These are phyloP conservation scores for Harlomillsia oculata DNA, from an alignment of 1,140 invertebrate genomes.

Conservation along the genomic window DNA sequence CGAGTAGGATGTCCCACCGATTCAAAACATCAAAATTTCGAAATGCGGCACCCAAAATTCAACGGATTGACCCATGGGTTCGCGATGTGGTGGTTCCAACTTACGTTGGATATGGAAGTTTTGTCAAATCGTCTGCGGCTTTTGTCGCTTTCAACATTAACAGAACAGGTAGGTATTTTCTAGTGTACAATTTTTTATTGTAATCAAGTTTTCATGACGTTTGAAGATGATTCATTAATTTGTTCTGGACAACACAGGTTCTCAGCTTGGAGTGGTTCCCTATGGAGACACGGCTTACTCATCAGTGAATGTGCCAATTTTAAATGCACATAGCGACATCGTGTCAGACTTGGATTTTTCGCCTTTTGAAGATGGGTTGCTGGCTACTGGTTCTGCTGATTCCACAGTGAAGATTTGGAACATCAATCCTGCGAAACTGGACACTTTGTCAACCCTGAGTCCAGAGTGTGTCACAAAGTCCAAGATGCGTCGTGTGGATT, in stretches of 20 bases:
- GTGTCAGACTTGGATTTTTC: conserved; percentile 92
- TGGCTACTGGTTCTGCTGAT: conserved; percentile 84
- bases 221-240: background rate
- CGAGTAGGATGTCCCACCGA: conserved; percentile 72
- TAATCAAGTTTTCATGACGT: too few relatives aligned
- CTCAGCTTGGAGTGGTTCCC: conserved; percentile 28
- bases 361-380: conserved; percentile 81
- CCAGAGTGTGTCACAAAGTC: conserved; percentile 66
- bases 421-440: conserved; percentile 15
- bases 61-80: conserved; percentile 81
- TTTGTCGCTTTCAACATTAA: conserved; percentile 92
- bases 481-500: conserved; percentile 70
- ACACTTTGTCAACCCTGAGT: conserved; percentile 24
- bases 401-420: conserved; percentile 52
- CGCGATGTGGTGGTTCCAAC: conserved; percentile 79
- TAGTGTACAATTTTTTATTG: background rate
- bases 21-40: conserved; percentile 96
- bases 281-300: conserved; percentile 4
- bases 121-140: conserved; percentile 79
- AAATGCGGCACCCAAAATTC: conserved; percentile 86
- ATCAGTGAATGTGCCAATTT: conserved; percentile 19
- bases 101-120: conserved; percentile 85
- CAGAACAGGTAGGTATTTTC: conserved; percentile 48
- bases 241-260: conserved; percentile 14
- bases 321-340: conserved; percentile 60